These are phyloP conservation scores for Dipodomys merriami DNA, from an alignment of 2,113 vertebrate genomes.

Conservation along the genomic window DNA sequence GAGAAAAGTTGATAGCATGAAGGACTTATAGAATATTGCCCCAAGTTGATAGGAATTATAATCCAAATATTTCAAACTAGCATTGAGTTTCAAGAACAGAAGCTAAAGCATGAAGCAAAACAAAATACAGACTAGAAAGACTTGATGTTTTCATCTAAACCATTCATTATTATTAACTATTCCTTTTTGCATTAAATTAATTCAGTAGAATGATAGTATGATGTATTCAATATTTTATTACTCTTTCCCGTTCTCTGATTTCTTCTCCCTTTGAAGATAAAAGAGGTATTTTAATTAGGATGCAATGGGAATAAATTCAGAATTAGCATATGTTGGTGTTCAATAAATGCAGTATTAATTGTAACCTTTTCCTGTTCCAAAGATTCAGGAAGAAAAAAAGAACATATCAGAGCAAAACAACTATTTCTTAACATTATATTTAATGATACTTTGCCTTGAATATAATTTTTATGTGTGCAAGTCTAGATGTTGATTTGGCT, in stretches of 20 bases:
- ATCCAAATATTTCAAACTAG: not conserved
- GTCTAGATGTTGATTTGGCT: too few species aligned
- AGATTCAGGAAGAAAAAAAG: conserved; percentile 39
- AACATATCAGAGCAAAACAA: conserved; percentile 52
- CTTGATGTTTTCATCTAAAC: conserved; percentile 60
- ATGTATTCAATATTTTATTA: conserved; percentile 80
- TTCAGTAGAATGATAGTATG: conserved; percentile 70
- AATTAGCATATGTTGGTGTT: conserved; percentile 75
- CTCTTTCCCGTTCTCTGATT: conserved; percentile 73
- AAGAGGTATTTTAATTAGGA: conserved; percentile 79
- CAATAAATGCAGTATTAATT: conserved; percentile 74
- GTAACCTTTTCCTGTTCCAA: conserved; percentile 72
- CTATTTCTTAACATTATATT: conserved; percentile 43
- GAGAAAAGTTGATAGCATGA: not conserved
- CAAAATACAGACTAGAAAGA: not conserved
- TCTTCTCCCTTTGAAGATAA: conserved; percentile 79
- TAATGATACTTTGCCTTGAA: conserved; percentile 37
- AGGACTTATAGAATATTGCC: not conserved
- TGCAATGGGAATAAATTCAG: conserved; percentile 77
- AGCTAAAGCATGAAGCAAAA: conserved; percentile 28
- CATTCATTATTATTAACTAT: conserved; percentile 63
- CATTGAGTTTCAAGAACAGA: conserved; percentile 37
- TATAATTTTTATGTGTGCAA: not conserved
- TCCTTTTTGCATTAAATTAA: conserved; percentile 72
- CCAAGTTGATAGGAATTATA: not conserved